phyloP scores from a whole-genome alignment of 2,113 vertebrate genomes.

The Calyptommatus sinebrachiatus region DNA sequence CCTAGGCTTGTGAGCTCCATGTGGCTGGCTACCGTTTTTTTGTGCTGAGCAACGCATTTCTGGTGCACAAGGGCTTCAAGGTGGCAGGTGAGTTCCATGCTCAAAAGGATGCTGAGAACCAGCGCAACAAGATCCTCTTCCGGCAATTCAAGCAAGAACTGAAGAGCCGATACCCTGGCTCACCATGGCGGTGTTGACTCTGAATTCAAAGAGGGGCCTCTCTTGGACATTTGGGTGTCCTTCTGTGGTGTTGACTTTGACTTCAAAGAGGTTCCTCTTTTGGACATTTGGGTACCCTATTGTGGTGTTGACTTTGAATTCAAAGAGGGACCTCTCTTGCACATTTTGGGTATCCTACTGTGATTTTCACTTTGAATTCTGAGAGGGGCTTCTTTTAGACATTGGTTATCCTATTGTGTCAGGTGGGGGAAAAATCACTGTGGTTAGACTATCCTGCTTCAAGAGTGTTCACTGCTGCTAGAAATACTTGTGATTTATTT shows the following conservation, averaged over 20 bases:
- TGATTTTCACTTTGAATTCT: conserved; percentile 75
- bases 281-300: not conserved
- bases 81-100: conserved; percentile 85
- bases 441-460: not conserved
- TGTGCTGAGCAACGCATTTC: conserved; percentile 84
- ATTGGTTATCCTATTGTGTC: too few species aligned
- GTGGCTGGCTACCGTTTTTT: conserved; percentile 85
- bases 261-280: too few species aligned
- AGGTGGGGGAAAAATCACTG: not conserved
- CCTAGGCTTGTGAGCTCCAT: conserved; percentile 86
- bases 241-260: conserved; percentile 75
- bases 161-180: conserved; percentile 84
- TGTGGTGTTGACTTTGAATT: conserved; percentile 75
- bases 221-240: not conserved
- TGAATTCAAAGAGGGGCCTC: too few species aligned
- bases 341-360: not conserved
- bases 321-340: not conserved
- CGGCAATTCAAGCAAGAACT: conserved; percentile 89
- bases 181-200: conserved; percentile 80
- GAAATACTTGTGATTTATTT: not conserved
- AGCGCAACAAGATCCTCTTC: conserved; percentile 84
- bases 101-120: conserved; percentile 88
- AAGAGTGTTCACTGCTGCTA: not conserved
- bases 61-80: conserved; percentile 89
- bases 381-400: not conserved